phyloP scores from a whole-genome alignment of 2,113 vertebrate species.

The Chaenogobius annularis region DNA sequence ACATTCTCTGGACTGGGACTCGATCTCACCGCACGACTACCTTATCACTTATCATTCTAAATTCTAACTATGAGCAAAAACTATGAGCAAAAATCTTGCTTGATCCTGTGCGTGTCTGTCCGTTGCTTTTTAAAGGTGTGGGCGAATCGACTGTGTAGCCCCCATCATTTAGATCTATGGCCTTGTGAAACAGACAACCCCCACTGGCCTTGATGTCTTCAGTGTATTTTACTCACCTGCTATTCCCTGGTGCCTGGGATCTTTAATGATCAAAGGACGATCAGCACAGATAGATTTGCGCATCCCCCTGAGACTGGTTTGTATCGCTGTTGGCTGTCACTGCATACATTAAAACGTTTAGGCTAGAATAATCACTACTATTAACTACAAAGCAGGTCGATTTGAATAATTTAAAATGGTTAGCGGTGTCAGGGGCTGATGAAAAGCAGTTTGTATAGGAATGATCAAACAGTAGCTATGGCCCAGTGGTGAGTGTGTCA shows the following conservation, averaged over 20 bases:
- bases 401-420: constrained; percentile 67
- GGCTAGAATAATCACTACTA: constrained; percentile 72
- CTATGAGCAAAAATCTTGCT: background rate
- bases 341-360: constrained; percentile 68
- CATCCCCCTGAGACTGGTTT: constrained; percentile 57
- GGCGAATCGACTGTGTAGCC: background rate
- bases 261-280: constrained; percentile 45
- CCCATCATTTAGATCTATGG: constrained; percentile 48
- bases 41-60: background rate
- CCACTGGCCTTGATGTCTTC: constrained; percentile 32
- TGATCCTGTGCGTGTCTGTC: background rate
- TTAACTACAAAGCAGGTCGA: constrained; percentile 68
- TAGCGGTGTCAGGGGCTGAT: constrained; percentile 47
- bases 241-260: constrained; percentile 46
- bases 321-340: constrained; percentile 70
- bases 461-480: constrained; percentile 49
- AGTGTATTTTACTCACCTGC: constrained; percentile 47
- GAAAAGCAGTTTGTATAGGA: constrained; percentile 42
- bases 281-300: constrained; percentile 61
- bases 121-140: constrained; percentile 30
- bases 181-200: constrained; percentile 41
- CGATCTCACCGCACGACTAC: background rate
- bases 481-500: constrained; percentile 43
- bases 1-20: too few relatives aligned
- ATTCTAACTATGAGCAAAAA: background rate